Evolutionary conservation across 1,140 invertebrate species (phyloP).

Genomic region (Drepana arcuata): DNA sequence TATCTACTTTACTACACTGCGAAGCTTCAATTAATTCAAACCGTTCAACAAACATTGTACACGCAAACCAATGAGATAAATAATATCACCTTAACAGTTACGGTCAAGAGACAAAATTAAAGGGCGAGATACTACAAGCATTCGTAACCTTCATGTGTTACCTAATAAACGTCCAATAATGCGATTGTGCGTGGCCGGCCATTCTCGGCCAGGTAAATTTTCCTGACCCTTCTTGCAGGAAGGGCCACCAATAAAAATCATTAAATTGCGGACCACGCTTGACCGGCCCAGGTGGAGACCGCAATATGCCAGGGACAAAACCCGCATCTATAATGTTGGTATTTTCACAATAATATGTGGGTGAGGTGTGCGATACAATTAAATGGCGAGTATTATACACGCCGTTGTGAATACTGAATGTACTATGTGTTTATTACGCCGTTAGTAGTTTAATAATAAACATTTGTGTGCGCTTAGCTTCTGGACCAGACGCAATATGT

Average conservation of each 20-base stretch:
- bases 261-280: conserved; percentile 35
- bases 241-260: conserved; percentile 38
- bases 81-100: conserved; percentile 4
- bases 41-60: neutral
- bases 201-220: conserved; percentile 37
- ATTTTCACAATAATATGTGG: too few species aligned
- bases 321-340: conserved; percentile 15
- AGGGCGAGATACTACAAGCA: conserved; percentile 4
- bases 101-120: conserved; percentile 15
- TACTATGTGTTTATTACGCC: too few species aligned
- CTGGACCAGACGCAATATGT: too few species aligned
- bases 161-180: conserved; percentile 46
- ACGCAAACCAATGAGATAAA: neutral
- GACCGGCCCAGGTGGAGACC: conserved; percentile 20
- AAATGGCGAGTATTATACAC: too few species aligned
- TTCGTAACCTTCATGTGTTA: conserved; percentile 33
- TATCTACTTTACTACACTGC: neutral
- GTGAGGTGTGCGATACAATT: too few species aligned
- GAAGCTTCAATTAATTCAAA: neutral
- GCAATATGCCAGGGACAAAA: conserved; percentile 22
- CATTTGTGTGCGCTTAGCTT: too few species aligned
- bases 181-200: conserved; percentile 28
- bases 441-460: too few species aligned
- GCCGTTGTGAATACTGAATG: too few species aligned
- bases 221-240: conserved; percentile 21